phyloP scores from a whole-genome alignment of 2,888 invertebrate genomes.

The Mellilla xanthometata region DNA sequence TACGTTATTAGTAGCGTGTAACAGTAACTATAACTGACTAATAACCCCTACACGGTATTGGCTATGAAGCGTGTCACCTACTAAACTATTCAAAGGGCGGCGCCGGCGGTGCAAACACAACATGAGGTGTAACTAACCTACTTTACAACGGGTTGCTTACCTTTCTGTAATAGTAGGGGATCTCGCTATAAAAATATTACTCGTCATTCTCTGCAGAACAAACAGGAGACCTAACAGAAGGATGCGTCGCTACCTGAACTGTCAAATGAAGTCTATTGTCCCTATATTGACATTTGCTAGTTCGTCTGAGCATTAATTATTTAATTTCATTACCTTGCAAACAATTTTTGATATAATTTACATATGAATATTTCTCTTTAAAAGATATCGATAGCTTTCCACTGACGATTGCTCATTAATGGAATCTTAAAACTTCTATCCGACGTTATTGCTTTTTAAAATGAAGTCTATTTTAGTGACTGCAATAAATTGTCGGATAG shows the following conservation, averaged over 20 bases:
- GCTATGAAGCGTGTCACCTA: not conserved
- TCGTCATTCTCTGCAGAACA: not conserved
- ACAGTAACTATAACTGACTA: not conserved
- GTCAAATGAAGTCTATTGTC: too few relatives aligned
- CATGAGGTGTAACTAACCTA: conserved; percentile 2
- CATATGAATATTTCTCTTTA: too few relatives aligned
- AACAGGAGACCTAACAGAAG: too few relatives aligned
- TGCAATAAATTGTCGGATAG: conserved; percentile 24
- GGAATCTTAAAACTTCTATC: conserved; percentile 12
- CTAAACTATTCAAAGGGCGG: conserved; percentile 3
- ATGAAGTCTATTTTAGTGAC: conserved; percentile 15
- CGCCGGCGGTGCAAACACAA: conserved; percentile 3
- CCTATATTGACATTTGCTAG: too few relatives aligned
- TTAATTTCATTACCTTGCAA: too few relatives aligned
- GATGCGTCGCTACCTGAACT: too few relatives aligned
- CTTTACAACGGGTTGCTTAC: not conserved
- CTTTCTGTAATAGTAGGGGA: too few relatives aligned
- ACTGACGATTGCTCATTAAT: conserved; percentile 11
- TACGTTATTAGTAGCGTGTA: too few relatives aligned
- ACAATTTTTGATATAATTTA: too few relatives aligned
- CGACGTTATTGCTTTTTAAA: conserved; percentile 18
- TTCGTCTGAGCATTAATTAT: too few relatives aligned
- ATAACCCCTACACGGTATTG: not conserved
- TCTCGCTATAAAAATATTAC: too few relatives aligned
- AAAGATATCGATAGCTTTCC: too few relatives aligned